A percentile compares a stretch with the other conserved stretches of the same genome.
Evolutionary conservation across 2,113 vertebrate species (phyloP).

Genomic region (Pseudonaja textilis): DNA sequence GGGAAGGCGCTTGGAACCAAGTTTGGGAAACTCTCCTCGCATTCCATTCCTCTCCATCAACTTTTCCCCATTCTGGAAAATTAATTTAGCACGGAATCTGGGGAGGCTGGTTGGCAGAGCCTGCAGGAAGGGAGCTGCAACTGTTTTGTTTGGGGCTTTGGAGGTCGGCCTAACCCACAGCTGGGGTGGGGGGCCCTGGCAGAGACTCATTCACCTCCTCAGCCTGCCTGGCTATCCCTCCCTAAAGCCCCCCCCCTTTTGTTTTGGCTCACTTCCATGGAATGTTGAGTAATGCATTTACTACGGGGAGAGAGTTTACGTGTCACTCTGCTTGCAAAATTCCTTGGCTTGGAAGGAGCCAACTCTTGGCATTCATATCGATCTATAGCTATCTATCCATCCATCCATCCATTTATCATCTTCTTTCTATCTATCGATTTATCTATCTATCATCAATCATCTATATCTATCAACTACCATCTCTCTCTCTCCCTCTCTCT

Average conservation of each 20-base stretch:
- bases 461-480: too few species aligned
- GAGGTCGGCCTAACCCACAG: conserved; percentile 55
- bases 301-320: conserved; percentile 27
- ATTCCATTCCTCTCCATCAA: conserved; percentile 21
- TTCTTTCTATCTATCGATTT: too few species aligned
- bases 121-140: conserved; percentile 35
- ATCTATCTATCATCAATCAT: too few species aligned
- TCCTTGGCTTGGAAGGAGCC: fast-evolving
- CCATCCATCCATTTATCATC: too few species aligned
- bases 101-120: not conserved
- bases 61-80: conserved; percentile 48
- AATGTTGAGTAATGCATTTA: conserved; percentile 53
- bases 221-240: not conserved
- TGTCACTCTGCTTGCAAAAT: conserved; percentile 10
- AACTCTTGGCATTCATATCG: not conserved
- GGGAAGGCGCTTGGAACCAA: conserved; percentile 17
- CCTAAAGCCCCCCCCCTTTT: conserved; percentile 55
- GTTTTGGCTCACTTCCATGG: conserved; percentile 54
- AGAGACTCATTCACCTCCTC: conserved; percentile 31
- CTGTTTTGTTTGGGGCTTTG: conserved; percentile 46
- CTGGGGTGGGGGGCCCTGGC: conserved; percentile 41
- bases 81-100: conserved; percentile 7
- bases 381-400: too few species aligned
- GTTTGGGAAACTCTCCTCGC: not conserved
- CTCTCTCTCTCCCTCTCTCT: too few species aligned